Percentiles rank a stretch among this genome's conserved stretches.
phyloP scores from a whole-genome alignment of 1,140 invertebrate genomes.

The Pollicipes pollicipes region DNA sequence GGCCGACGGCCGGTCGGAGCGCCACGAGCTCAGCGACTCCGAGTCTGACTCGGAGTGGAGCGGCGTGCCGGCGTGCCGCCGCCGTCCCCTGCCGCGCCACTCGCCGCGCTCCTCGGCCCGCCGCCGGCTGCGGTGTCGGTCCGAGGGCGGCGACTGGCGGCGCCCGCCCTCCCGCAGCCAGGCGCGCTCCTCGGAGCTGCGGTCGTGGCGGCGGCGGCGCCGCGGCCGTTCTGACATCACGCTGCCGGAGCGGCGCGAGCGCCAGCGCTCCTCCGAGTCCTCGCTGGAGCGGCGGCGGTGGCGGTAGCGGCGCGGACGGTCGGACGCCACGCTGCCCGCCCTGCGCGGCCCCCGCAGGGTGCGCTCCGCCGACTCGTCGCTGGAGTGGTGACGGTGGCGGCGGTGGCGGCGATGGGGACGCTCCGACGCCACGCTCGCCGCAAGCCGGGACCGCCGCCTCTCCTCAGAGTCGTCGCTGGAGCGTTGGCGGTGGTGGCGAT shows the following conservation, averaged over 20 bases:
- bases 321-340: too few species aligned
- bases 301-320: too few species aligned
- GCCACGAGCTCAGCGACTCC: background rate
- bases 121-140: too few species aligned
- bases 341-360: background rate
- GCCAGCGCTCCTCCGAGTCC: background rate
- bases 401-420: too few species aligned
- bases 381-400: too few species aligned
- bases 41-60: too few species aligned
- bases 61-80: too few species aligned
- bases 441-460: too few species aligned
- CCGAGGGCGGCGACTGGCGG: too few species aligned
- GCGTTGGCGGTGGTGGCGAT: background rate
- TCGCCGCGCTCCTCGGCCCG: background rate
- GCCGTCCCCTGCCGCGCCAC: background rate
- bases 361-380: background rate
- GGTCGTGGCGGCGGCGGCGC: background rate
- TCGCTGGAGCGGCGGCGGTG: background rate
- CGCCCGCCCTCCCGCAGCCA: background rate
- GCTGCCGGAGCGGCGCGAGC: background rate
- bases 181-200: background rate
- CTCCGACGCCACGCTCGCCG: too few species aligned
- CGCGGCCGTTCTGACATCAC: background rate
- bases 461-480: background rate
- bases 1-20: too few species aligned